These are phyloP conservation scores for Neoseiulus cucumeris DNA, from an alignment of 1,140 invertebrate genomes.

Conservation along the genomic window DNA sequence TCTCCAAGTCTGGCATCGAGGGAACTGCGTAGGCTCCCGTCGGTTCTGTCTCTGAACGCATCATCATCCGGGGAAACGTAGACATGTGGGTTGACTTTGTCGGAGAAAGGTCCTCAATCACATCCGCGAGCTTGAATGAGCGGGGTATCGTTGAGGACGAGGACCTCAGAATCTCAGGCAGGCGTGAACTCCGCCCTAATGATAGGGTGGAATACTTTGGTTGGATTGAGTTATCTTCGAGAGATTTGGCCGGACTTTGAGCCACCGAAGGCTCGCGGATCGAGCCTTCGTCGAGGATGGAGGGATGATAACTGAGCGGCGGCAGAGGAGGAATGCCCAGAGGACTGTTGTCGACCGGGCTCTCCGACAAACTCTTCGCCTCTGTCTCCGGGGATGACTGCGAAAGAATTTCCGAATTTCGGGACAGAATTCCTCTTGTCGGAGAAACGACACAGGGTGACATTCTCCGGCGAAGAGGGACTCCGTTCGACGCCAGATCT, in stretches of 20 bases:
- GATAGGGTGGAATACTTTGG: slow-evolving; percentile 3
- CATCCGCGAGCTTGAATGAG: neutral
- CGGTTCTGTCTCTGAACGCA: neutral
- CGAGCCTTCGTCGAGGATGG: slow-evolving; percentile 6
- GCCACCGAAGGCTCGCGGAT: slow-evolving; percentile 8
- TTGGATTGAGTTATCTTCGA: slow-evolving; percentile 1
- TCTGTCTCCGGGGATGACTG: slow-evolving; percentile 4
- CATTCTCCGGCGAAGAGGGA: neutral
- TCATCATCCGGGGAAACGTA: neutral
- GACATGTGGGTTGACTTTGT: neutral
- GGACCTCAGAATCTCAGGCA: neutral
- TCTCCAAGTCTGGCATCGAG: neutral
- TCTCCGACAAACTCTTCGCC: slow-evolving; percentile 8
- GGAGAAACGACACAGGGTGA: neutral
- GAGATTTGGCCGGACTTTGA: slow-evolving; percentile 3
- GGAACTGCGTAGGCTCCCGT: neutral
- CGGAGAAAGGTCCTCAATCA: neutral
- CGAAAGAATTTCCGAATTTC: slow-evolving; percentile 8
- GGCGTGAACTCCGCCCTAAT: neutral
- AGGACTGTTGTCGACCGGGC: slow-evolving; percentile 9
- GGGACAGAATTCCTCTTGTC: neutral
- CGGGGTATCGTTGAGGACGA: neutral
- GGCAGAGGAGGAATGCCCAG: neutral
- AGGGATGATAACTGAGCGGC: neutral
- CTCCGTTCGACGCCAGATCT: neutral